A percentile compares a stretch with the other conserved stretches of the same genome.
phyloP scores from a whole-genome alignment of 2,113 vertebrate species.

The Sterrhoptilus dennistouni region DNA sequence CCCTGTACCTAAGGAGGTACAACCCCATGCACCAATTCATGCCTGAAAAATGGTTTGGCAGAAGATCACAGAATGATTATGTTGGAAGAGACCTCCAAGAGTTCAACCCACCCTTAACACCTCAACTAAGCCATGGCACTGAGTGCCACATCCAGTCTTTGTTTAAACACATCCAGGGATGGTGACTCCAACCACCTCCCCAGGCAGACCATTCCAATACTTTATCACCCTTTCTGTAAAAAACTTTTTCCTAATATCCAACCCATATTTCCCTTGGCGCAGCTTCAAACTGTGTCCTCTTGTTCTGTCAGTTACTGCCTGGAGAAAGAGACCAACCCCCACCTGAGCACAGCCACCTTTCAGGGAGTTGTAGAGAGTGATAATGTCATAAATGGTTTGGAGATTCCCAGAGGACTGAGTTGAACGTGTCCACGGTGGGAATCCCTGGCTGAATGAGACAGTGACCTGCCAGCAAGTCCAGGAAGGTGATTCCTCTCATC shows the following conservation, averaged over 20 bases:
- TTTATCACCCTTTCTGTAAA: neutral
- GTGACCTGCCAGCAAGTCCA: neutral
- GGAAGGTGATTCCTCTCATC: neutral
- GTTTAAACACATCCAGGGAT: neutral
- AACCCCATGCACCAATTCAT: neutral
- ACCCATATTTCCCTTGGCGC: neutral
- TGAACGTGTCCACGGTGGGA: rapidly evolving
- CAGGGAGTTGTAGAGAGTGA: neutral
- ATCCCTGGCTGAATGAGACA: neutral
- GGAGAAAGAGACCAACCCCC: neutral
- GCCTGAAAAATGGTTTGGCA: neutral
- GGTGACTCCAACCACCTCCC: neutral
- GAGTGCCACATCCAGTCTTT: neutral
- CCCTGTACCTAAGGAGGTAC: neutral
- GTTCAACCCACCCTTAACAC: neutral
- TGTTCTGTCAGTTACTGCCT: neutral
- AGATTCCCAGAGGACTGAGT: rapidly evolving
- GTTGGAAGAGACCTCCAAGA: neutral
- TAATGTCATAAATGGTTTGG: neutral
- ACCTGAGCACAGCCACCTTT: neutral
- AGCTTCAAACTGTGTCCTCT: neutral
- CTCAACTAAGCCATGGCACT: neutral
- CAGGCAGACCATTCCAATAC: neutral
- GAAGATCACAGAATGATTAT: neutral
- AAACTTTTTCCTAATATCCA: neutral